Percentiles rank a stretch among this genome's conserved stretches.
Conservation (phyloP, 2,888 invertebrate species). For the Torymus texanus region DNA sequence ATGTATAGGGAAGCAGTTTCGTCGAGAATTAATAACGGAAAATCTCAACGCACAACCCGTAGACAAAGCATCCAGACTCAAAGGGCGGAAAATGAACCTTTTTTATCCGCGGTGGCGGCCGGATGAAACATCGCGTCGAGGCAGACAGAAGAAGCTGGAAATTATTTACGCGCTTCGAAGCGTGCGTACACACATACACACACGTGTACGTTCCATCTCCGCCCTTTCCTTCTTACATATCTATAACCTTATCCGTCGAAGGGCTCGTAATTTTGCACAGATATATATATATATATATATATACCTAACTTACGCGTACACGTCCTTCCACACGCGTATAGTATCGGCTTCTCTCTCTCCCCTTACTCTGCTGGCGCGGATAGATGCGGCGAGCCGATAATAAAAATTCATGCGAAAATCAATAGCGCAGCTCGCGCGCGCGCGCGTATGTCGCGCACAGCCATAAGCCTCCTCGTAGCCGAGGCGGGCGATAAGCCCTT, state of each 20-base stretch:
- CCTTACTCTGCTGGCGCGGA: not conserved
- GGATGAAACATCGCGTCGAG: not conserved
- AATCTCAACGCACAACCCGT: not conserved
- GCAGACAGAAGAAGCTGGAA: constrained; percentile 14
- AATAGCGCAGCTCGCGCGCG: constrained; percentile 47
- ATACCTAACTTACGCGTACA: no score
- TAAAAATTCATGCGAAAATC: constrained; percentile 58
- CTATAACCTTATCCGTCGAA: not conserved
- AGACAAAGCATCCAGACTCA: not conserved
- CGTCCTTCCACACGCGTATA: no score
- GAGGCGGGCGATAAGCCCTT: constrained; percentile 44
- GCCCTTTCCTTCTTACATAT: no score
- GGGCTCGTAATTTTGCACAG: not conserved
- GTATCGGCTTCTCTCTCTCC: no score
- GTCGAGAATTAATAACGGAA: not conserved
- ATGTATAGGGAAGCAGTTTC: not conserved
- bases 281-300: not conserved
- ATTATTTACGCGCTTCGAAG: constrained; percentile 24
- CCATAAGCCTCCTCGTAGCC: constrained; percentile 23
- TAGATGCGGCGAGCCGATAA: constrained; percentile 50
- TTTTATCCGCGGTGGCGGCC: not conserved
- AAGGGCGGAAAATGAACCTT: constrained; percentile 9
- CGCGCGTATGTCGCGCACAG: constrained; percentile 5
- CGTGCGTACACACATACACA: not conserved
- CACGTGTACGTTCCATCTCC: no score